Conservation (phyloP, 2,888 invertebrate genomes). For the Drosophila pegasa region DNA sequence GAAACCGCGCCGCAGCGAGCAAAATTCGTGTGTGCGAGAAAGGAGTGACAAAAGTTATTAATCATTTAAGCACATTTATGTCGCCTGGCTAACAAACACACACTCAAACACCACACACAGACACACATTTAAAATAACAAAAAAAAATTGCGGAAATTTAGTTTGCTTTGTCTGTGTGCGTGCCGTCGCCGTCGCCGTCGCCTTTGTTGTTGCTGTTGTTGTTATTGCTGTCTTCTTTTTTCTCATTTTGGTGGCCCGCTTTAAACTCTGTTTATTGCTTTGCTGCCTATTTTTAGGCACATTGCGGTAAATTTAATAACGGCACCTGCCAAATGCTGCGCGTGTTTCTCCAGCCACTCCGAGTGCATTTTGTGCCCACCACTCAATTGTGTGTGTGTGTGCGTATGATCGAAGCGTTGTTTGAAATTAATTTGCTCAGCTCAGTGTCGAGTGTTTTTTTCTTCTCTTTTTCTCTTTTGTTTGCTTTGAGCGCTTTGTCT, state of each 20-base stretch:
- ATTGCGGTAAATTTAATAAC: conserved; percentile 34
- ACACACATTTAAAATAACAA: conserved; percentile 8
- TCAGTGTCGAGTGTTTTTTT: neutral
- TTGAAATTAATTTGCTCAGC: conserved; percentile 1
- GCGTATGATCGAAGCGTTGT: conserved; percentile 1
- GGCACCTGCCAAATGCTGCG: conserved; percentile 33
- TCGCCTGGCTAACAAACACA: conserved; percentile 54
- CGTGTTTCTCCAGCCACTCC: conserved; percentile 9
- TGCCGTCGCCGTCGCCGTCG: neutral
- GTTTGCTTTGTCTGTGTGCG: conserved; percentile 34
- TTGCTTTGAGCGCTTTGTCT: neutral
- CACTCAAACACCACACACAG: conserved; percentile 15
- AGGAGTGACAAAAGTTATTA: conserved; percentile 75
- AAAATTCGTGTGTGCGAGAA: conserved; percentile 50
- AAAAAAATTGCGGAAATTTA: conserved; percentile 46
- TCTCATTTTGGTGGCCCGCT: conserved; percentile 25
- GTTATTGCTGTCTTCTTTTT: neutral
- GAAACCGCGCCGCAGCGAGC: conserved; percentile 47
- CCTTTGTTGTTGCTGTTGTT: neutral
- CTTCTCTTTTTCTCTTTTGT: neutral
- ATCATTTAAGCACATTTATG: conserved; percentile 76
- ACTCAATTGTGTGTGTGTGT: neutral
- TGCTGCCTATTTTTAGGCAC: conserved; percentile 24
- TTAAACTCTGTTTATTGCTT: conserved; percentile 29
- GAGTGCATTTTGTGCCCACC: conserved; percentile 4